Percentiles rank a stretch among this genome's conserved stretches.
phyloP scores from a whole-genome alignment of 2,113 vertebrate species.

The Rhinopomastus cyanomelas region DNA sequence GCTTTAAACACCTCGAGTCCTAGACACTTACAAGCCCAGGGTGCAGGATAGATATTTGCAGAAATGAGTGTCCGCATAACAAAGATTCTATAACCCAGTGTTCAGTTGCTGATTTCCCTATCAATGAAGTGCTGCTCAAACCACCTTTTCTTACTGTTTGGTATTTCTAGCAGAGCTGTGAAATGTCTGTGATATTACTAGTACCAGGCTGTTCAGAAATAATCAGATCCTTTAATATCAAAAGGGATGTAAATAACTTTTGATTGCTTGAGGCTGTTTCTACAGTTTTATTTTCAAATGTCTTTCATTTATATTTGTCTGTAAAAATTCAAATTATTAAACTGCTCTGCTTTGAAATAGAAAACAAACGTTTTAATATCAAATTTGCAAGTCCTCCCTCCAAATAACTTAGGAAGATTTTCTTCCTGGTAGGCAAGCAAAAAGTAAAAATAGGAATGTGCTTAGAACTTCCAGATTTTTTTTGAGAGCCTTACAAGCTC shows the following conservation, averaged over 20 bases:
- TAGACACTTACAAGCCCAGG: background rate
- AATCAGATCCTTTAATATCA: background rate
- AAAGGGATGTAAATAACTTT: background rate
- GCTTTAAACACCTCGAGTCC: background rate
- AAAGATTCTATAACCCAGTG: background rate
- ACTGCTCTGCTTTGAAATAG: background rate
- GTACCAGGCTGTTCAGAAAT: constrained; percentile 17
- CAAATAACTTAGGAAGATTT: constrained; percentile 8
- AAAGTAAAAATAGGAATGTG: constrained; percentile 22
- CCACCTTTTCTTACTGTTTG: background rate
- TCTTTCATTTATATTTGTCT: background rate
- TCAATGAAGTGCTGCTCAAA: background rate
- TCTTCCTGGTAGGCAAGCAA: constrained; percentile 28
- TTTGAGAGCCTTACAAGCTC: background rate
- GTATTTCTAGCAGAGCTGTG: background rate
- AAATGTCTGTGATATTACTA: background rate
- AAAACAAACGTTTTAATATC: background rate
- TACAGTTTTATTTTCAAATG: background rate
- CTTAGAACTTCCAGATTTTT: constrained; percentile 28
- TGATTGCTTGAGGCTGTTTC: background rate
- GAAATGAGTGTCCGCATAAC: background rate
- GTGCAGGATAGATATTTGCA: rapidly evolving
- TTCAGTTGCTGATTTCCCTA: background rate
- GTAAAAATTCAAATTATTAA: background rate
- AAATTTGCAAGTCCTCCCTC: background rate